Conservation (phyloP, 2,113 vertebrate genomes). For the Hemiscyllium ocellatum region DNA sequence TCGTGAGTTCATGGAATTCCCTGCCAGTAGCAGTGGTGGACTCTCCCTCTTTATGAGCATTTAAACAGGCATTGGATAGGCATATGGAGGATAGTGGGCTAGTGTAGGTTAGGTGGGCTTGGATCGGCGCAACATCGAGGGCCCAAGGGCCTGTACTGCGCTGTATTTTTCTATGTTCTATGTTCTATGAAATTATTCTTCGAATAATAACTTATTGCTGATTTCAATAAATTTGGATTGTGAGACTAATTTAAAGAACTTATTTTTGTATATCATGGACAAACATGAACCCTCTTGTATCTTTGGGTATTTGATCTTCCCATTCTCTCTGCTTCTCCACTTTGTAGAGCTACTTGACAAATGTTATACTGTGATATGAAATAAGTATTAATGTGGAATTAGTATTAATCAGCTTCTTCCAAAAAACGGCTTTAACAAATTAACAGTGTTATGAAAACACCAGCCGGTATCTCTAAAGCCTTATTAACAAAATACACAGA, state of each 20-base stretch:
- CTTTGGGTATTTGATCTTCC: not conserved
- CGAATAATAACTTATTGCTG: not conserved
- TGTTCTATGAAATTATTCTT: not conserved
- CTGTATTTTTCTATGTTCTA: too few species aligned
- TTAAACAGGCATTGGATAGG: too few species aligned
- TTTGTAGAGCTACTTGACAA: too few species aligned
- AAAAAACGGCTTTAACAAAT: not conserved
- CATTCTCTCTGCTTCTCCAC: not conserved
- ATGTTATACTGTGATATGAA: not conserved
- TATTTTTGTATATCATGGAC: not conserved
- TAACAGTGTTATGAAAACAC: not conserved
- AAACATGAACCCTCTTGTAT: not conserved
- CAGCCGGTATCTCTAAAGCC: not conserved
- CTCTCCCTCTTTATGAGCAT: too few species aligned
- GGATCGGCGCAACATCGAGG: too few species aligned
- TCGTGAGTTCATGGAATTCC: too few species aligned
- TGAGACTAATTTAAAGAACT: not conserved
- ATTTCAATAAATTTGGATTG: not conserved
- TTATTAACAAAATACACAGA: not conserved
- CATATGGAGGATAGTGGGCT: too few species aligned
- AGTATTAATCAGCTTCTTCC: not conserved
- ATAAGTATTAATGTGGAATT: not conserved
- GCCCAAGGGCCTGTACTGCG: too few species aligned
- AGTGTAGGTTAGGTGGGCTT: too few species aligned
- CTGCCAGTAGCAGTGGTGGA: too few species aligned